phyloP scores from a whole-genome alignment of 2,113 vertebrate genomes.

The Pristiophorus japonicus region DNA sequence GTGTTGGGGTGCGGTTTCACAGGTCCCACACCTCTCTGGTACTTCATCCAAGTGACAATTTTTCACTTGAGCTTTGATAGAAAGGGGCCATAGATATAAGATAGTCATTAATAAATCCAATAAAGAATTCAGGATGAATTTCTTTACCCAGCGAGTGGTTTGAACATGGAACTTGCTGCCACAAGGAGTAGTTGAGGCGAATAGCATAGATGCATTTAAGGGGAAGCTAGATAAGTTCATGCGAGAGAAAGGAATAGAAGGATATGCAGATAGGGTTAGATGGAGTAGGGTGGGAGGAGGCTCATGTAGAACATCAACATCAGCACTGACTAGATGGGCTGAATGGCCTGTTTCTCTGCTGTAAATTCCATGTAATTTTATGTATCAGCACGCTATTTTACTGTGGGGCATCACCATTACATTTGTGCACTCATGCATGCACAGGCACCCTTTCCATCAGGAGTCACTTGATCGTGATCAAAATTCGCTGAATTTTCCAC shows the following conservation, averaged over 20 bases:
- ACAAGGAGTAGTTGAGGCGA: not conserved
- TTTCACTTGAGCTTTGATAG: not conserved
- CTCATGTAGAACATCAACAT: not conserved
- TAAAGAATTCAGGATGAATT: not conserved
- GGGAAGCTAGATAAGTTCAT: not conserved
- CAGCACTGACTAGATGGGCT: too few relatives aligned
- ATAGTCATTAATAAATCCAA: not conserved
- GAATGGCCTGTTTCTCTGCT: not conserved
- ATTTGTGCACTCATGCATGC: not conserved
- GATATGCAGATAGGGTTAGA: not conserved
- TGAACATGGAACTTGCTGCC: not conserved
- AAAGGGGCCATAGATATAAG: not conserved
- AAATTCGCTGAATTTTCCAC: not conserved
- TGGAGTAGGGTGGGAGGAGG: not conserved
- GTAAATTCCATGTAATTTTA: not conserved
- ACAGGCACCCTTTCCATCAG: not conserved
- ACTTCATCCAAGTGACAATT: too few relatives aligned
- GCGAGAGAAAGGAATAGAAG: not conserved
- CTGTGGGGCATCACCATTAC: not conserved
- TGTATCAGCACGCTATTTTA: not conserved
- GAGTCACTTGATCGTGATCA: not conserved
- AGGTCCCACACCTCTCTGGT: too few relatives aligned
- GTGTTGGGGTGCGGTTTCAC: not conserved
- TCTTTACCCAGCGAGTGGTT: not conserved
- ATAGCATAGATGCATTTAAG: not conserved